Conservation (phyloP, 1,140 invertebrate species). For the Drosophila murphyi region DNA sequence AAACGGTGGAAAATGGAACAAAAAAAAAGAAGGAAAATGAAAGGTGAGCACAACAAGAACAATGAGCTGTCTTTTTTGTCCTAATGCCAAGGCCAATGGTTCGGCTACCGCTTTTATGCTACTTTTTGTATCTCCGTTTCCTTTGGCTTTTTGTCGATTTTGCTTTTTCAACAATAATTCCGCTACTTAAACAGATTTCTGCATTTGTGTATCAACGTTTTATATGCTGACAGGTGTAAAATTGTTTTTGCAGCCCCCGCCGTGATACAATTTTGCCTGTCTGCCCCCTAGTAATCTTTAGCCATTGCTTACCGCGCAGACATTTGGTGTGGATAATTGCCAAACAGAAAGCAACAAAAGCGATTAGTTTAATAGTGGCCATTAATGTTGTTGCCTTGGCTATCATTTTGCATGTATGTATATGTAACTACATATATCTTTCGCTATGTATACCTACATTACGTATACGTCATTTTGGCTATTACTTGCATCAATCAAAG, state of each 20-base stretch:
- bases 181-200: conserved; percentile 77
- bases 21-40: conserved; percentile 44
- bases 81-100: conserved; percentile 62
- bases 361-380: conserved; percentile 78
- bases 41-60: conserved; percentile 63
- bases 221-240: conserved; percentile 82
- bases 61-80: conserved; percentile 66
- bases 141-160: conserved; percentile 29
- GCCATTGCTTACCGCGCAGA: conserved; percentile 38
- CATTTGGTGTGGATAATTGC: conserved; percentile 63
- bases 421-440: conserved; percentile 26
- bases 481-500: conserved; percentile 68
- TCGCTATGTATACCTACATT: conserved; percentile 26
- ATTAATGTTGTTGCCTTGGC: conserved; percentile 63
- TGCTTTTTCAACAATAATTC: conserved; percentile 74
- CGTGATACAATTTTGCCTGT: conserved; percentile 14
- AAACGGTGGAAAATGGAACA: conserved; percentile 16
- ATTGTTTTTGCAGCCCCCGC: conserved; percentile 49
- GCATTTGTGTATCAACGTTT: conserved; percentile 80
- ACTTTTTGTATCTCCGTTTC: conserved; percentile 41
- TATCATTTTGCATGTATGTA: conserved; percentile 48
- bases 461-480: conserved; percentile 66
- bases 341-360: conserved; percentile 49
- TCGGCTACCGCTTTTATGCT: conserved; percentile 29
- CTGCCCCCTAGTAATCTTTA: conserved; percentile 23